Percentiles rank a stretch among this genome's conserved stretches.
phyloP scores from a whole-genome alignment of 2,113 vertebrate species.

The Pomatorhinus ruficollis region DNA sequence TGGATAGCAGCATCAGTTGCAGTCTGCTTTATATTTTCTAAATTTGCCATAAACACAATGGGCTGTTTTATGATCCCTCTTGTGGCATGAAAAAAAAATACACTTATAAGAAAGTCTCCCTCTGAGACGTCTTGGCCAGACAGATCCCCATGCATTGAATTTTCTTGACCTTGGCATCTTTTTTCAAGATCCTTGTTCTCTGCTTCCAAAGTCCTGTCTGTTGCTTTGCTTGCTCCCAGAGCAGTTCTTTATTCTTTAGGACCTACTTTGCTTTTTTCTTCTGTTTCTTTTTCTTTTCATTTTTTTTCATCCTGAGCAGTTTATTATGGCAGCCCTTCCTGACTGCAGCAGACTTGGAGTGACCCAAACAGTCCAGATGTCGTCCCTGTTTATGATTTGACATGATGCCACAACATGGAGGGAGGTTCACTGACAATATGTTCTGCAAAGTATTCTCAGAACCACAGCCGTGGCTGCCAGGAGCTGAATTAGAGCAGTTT shows the following conservation, averaged over 20 bases:
- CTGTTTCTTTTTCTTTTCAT: not conserved
- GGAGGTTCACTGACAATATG: slow-evolving; percentile 40
- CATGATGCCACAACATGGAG: slow-evolving; percentile 45
- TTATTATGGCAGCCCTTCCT: slow-evolving; percentile 32
- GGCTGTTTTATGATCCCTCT: slow-evolving; percentile 64
- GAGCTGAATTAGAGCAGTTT: slow-evolving; percentile 3
- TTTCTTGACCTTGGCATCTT: slow-evolving; percentile 39
- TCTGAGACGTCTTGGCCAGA: slow-evolving; percentile 49
- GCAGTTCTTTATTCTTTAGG: not conserved
- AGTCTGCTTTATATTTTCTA: slow-evolving; percentile 2
- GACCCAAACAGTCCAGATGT: slow-evolving; percentile 47
- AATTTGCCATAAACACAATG: slow-evolving; percentile 40
- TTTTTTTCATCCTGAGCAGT: not conserved
- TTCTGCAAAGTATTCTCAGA: slow-evolving; percentile 40
- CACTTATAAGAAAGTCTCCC: slow-evolving; percentile 9
- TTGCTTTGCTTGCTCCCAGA: slow-evolving; percentile 18
- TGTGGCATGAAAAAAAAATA: slow-evolving; percentile 50
- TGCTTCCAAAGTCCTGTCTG: slow-evolving; percentile 16
- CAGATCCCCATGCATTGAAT: not conserved
- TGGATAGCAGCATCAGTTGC: slow-evolving; percentile 4
- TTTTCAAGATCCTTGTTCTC: not conserved
- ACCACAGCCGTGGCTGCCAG: not conserved
- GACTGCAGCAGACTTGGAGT: slow-evolving; percentile 53
- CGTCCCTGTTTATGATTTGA: slow-evolving; percentile 23
- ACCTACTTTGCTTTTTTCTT: not conserved